Percentiles rank a stretch among this genome's conserved stretches.
Evolutionary conservation across 2,113 vertebrate genomes (phyloP).

Genomic region (Conger conger): DNA sequence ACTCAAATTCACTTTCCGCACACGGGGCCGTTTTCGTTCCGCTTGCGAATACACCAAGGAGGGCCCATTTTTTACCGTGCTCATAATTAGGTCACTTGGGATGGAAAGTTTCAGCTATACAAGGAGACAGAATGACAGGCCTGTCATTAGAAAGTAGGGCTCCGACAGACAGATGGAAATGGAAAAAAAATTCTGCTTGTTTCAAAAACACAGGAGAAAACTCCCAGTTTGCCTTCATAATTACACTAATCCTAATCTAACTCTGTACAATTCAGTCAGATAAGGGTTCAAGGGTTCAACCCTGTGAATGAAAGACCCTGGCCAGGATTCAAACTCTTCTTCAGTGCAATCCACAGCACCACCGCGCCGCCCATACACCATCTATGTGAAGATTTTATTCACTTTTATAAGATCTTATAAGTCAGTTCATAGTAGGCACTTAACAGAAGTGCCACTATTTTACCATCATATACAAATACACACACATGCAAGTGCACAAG

Average conservation of each 20-base stretch:
- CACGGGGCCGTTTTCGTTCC: neutral
- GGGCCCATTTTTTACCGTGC: neutral
- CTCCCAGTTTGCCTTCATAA: too few relatives aligned
- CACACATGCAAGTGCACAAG: neutral
- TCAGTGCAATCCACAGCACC: too few relatives aligned
- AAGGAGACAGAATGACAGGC: neutral
- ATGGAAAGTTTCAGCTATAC: neutral
- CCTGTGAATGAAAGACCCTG: too few relatives aligned
- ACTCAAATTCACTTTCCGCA: neutral
- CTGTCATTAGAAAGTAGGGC: neutral
- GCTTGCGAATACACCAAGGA: neutral
- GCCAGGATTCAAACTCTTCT: too few relatives aligned
- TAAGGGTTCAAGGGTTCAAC: neutral
- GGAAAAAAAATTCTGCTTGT: neutral
- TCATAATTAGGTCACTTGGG: neutral
- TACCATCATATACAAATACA: neutral
- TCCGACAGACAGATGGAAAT: neutral
- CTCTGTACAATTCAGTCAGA: neutral
- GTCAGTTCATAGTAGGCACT: neutral
- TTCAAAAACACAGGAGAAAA: neutral
- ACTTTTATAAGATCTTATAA: neutral
- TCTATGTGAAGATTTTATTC: too few relatives aligned
- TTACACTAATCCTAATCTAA: neutral
- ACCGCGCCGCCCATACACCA: too few relatives aligned
- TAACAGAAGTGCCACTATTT: neutral